phyloP scores from a whole-genome alignment of 2,113 vertebrate genomes.

The Pontoporia blainvillei region DNA sequence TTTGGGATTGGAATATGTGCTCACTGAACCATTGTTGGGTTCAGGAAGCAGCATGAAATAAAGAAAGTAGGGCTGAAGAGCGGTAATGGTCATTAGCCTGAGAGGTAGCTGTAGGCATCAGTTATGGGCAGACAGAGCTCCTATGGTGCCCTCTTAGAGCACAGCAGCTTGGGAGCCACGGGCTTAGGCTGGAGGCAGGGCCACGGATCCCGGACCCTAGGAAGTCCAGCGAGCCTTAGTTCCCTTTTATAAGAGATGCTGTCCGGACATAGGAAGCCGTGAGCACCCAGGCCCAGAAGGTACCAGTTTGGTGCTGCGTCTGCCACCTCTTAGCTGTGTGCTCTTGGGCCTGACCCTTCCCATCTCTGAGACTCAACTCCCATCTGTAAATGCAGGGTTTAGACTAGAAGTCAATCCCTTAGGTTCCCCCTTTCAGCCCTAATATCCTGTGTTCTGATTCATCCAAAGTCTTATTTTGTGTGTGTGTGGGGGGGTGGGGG shows the following conservation, averaged over 20 bases:
- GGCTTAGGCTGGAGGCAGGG: neutral
- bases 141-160: too few relatives aligned
- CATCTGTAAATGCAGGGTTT: neutral
- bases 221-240: neutral
- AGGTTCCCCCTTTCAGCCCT: neutral
- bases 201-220: accelerated
- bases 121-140: neutral
- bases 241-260: neutral
- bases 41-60: neutral
- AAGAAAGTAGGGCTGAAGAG: neutral
- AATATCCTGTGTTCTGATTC: neutral
- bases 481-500: too few relatives aligned
- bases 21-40: too few relatives aligned
- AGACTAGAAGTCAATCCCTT: neutral
- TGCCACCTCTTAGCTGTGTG: neutral
- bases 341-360: neutral
- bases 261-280: accelerated
- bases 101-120: neutral
- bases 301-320: neutral
- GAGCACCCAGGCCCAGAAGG: neutral
- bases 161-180: neutral
- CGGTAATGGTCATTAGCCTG: accelerated
- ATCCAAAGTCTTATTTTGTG: neutral
- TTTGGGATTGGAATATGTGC: neutral
- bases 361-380: neutral